These are phyloP conservation scores for Hypsopygia costalis DNA, from an alignment of 2,888 invertebrate genomes.

Conservation along the genomic window DNA sequence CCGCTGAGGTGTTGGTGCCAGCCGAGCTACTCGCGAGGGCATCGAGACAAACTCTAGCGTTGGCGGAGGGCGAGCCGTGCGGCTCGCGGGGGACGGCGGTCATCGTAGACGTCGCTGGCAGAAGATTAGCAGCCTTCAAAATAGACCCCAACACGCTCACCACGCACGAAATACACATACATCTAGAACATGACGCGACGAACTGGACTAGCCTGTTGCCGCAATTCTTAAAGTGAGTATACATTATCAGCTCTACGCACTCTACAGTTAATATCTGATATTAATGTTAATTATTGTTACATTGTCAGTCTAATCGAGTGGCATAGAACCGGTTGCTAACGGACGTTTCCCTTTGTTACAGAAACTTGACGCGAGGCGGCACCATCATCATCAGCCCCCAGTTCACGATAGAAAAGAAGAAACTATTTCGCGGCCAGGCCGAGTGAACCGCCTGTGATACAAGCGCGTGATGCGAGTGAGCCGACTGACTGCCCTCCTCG, in stretches of 20 bases:
- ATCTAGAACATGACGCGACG: constrained; percentile 91
- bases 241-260: background rate
- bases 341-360: constrained; percentile 52
- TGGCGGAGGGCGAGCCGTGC: constrained; percentile 94
- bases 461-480: constrained; percentile 59
- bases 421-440: constrained; percentile 90
- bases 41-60: constrained; percentile 88
- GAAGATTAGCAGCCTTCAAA: constrained; percentile 90
- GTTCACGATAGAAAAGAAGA: constrained; percentile 94
- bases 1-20: constrained; percentile 92
- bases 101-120: constrained; percentile 89
- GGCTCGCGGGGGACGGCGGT: constrained; percentile 93
- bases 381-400: constrained; percentile 94
- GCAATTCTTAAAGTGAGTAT: constrained; percentile 93
- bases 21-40: constrained; percentile 90
- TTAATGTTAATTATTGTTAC: background rate
- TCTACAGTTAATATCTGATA: no score
- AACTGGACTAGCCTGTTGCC: constrained; percentile 94
- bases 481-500: constrained; percentile 77
- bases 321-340: constrained; percentile 25
- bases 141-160: constrained; percentile 93
- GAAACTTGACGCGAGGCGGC: constrained; percentile 92
- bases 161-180: constrained; percentile 94
- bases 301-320: background rate
- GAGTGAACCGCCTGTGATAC: constrained; percentile 58